Evolutionary conservation across 2,113 vertebrate genomes (phyloP).

Genomic region (Prochilodus magdalenae): DNA sequence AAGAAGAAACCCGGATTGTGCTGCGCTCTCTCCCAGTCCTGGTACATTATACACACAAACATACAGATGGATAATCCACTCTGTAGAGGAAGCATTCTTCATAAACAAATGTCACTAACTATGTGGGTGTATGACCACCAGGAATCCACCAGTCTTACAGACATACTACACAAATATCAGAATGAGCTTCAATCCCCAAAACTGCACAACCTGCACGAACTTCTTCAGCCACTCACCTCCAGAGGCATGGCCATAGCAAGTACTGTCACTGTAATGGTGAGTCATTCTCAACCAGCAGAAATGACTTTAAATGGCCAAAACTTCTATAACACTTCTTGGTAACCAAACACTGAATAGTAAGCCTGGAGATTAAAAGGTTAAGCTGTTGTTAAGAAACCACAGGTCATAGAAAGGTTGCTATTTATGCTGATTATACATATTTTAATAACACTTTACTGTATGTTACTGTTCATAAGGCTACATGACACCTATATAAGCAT

Average conservation of each 20-base stretch:
- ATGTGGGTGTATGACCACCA: conserved; percentile 3
- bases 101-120: neutral
- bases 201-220: conserved; percentile 29
- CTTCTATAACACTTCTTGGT: too few species aligned
- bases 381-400: too few species aligned
- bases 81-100: too few species aligned
- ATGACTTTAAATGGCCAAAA: neutral
- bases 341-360: too few species aligned
- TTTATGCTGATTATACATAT: too few species aligned
- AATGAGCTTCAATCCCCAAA: conserved; percentile 19
- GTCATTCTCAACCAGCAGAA: neutral
- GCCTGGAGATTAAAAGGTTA: too few species aligned
- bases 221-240: conserved; percentile 11
- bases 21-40: conserved; percentile 25
- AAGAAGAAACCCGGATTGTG: conserved; percentile 42
- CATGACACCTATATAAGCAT: too few species aligned
- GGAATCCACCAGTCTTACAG: conserved; percentile 16
- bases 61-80: neutral
- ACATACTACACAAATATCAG: conserved; percentile 42
- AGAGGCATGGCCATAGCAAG: neutral
- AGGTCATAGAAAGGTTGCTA: too few species aligned
- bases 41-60: conserved; percentile 7
- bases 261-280: neutral
- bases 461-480: too few species aligned
- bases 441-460: too few species aligned